Percentiles rank a stretch among this genome's conserved stretches.
Evolutionary conservation across 2,113 vertebrate species (phyloP).

Genomic region (Carollia perspicillata): DNA sequence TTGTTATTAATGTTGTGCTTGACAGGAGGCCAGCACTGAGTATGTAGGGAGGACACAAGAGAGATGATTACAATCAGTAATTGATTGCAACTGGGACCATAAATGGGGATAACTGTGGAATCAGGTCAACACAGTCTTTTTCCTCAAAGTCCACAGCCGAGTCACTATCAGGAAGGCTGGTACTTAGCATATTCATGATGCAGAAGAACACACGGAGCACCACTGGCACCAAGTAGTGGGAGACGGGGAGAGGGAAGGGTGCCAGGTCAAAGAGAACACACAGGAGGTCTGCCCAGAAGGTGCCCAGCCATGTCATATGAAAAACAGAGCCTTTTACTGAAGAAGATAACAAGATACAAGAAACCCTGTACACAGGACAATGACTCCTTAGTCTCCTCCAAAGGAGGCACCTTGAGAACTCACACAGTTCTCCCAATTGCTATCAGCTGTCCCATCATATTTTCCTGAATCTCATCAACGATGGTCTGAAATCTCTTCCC

Average conservation of each 20-base stretch:
- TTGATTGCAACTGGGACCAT: background rate
- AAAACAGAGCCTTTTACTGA: too few relatives aligned
- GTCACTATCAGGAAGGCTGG: background rate
- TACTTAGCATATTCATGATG: background rate
- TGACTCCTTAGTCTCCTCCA: too few relatives aligned
- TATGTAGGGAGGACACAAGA: background rate
- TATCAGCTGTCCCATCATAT: too few relatives aligned
- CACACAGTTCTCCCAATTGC: too few relatives aligned
- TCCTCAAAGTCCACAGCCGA: background rate
- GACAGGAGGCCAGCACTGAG: background rate
- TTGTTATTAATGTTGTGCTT: background rate
- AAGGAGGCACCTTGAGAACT: too few relatives aligned
- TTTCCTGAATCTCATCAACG: too few relatives aligned
- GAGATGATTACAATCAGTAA: background rate
- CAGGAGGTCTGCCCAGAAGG: too few relatives aligned
- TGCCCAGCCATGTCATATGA: too few relatives aligned
- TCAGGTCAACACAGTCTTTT: background rate
- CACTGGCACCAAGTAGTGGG: background rate
- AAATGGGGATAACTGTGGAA: background rate
- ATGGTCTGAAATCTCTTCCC: too few relatives aligned
- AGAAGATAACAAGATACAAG: too few relatives aligned
- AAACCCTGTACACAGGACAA: too few relatives aligned
- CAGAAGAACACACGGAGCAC: rapidly evolving
- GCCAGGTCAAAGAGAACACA: background rate
- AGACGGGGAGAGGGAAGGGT: background rate